phyloP scores from a whole-genome alignment of 2,888 invertebrate species.

The Melangyna quadrimaculata region DNA sequence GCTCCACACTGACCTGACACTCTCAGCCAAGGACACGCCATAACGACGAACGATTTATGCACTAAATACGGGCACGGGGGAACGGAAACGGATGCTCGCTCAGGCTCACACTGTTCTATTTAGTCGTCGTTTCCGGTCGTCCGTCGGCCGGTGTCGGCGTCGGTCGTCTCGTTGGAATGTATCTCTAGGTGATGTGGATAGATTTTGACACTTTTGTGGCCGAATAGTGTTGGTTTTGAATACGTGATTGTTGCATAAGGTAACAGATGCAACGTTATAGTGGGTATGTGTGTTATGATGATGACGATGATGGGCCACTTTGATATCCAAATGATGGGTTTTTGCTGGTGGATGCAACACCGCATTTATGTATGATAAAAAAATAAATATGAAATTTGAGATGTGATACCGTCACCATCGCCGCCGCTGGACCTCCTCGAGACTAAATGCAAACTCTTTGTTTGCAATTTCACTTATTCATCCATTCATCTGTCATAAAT shows the following conservation, averaged over 20 bases:
- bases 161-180: slow-evolving; percentile 37
- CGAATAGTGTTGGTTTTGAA: slow-evolving; percentile 56
- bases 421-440: slow-evolving; percentile 3
- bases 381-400: slow-evolving; percentile 56
- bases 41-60: slow-evolving; percentile 50
- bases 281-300: slow-evolving; percentile 16
- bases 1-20: slow-evolving; percentile 10
- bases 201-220: slow-evolving; percentile 76
- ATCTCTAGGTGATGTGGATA: slow-evolving; percentile 75
- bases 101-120: neutral
- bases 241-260: slow-evolving; percentile 41
- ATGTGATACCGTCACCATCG: slow-evolving; percentile 32
- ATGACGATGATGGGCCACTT: slow-evolving; percentile 66
- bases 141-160: too few relatives aligned
- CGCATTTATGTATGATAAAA: slow-evolving; percentile 32
- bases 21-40: slow-evolving; percentile 35
- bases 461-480: slow-evolving; percentile 61
- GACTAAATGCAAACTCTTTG: slow-evolving; percentile 31
- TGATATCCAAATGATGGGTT: slow-evolving; percentile 60
- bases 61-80: slow-evolving; percentile 37
- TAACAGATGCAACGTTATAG: slow-evolving; percentile 53
- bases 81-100: slow-evolving; percentile 34
- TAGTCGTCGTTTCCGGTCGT: neutral
- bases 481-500: slow-evolving; percentile 70
- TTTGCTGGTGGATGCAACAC: slow-evolving; percentile 18